Conservation (phyloP, 1,140 invertebrate species). For the Antheraea mylitta region DNA sequence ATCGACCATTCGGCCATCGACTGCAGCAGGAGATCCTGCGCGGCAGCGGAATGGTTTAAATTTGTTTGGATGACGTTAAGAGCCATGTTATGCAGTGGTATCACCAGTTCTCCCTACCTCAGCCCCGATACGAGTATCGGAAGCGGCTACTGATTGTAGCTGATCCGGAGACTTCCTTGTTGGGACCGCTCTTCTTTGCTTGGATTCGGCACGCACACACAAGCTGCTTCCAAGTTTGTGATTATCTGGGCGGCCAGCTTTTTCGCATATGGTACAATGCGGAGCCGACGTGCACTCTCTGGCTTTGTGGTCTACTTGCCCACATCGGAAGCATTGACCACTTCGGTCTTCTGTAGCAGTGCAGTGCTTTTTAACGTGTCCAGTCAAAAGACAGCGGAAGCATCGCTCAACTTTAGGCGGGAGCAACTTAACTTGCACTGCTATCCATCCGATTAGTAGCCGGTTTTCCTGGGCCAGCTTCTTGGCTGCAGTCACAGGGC, state of each 20-base stretch:
- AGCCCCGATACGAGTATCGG: no score
- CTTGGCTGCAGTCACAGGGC: neutral
- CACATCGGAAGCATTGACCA: neutral
- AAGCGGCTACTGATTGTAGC: no score
- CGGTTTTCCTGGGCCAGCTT: neutral
- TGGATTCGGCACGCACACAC: no score
- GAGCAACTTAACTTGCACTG: neutral
- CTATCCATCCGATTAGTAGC: neutral
- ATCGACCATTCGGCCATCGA: no score
- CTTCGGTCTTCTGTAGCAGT: neutral
- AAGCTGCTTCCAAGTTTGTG: no score
- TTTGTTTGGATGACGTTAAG: no score
- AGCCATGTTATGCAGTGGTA: no score
- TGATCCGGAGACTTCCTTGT: no score
- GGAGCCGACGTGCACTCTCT: neutral
- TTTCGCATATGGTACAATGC: neutral
- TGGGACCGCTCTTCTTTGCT: no score
- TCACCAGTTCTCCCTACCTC: no score
- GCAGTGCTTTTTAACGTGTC: neutral
- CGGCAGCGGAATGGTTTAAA: no score
- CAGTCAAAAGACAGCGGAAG: neutral
- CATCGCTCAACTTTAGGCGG: neutral
- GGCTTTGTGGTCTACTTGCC: neutral
- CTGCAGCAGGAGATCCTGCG: no score
- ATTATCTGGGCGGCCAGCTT: neutral